Conservation (phyloP, 2,888 invertebrate genomes). For the Scaeva pyrastri region DNA sequence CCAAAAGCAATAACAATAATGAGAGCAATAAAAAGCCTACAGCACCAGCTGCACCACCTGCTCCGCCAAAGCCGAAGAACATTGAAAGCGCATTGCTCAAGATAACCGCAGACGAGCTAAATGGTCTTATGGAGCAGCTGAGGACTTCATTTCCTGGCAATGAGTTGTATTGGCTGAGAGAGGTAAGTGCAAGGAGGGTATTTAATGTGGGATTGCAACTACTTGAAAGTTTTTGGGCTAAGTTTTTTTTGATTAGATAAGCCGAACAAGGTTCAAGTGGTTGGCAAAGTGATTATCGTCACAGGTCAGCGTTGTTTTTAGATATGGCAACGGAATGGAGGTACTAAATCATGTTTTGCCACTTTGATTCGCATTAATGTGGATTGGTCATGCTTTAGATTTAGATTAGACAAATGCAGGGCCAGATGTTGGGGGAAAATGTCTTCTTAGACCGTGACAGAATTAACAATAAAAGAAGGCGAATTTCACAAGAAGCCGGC, state of each 20-base stretch:
- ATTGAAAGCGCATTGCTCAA: slow-evolving; percentile 80
- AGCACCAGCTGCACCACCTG: slow-evolving; percentile 58
- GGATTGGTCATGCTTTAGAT: too few species aligned
- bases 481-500: too few species aligned
- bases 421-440: too few species aligned
- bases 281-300: background rate
- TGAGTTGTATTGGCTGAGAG: slow-evolving; percentile 89
- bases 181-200: too few species aligned
- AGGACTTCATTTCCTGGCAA: slow-evolving; percentile 88
- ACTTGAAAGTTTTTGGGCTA: background rate
- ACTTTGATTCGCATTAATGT: too few species aligned
- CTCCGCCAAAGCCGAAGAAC: slow-evolving; percentile 79
- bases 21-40: slow-evolving; percentile 73
- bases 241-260: background rate
- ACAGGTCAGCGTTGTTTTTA: too few species aligned
- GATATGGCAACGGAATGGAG: too few species aligned
- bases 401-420: too few species aligned
- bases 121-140: slow-evolving; percentile 85
- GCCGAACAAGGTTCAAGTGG: background rate
- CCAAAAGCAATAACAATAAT: slow-evolving; percentile 67
- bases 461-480: too few species aligned
- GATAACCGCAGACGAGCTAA: slow-evolving; percentile 86
- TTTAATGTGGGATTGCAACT: too few species aligned
- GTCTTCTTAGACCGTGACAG: too few species aligned
- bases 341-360: too few species aligned